Evolutionary conservation across 2,113 vertebrate species (phyloP), one percentile per base, ranked within the genome.

Genomic region (Catagonus wagneri): DNA sequence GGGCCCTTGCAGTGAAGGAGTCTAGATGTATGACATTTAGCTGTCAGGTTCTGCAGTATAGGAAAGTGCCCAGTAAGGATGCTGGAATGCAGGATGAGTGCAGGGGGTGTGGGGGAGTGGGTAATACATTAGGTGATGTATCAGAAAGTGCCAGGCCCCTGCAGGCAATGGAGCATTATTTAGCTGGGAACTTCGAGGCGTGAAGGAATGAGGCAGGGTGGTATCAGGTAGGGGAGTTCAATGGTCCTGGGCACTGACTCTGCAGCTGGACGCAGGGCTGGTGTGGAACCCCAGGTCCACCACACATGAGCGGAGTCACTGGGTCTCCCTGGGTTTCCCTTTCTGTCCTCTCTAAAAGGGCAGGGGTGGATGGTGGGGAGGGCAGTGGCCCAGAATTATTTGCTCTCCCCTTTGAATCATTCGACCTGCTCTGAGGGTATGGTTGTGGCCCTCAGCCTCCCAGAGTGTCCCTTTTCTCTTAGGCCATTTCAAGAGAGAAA

Each of bases 101-200:
- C 14, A 3, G 13, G 69, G 54, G 27, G 0, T 0, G 16, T 44
- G 68, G 16, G 17, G 17, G 68, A n/a, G 12, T 3, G 3, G 11
- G 66, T 56, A 61, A 85, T 54, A 71, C 63, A 52, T 74, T 44
- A 83, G 34, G 34, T 36, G 80, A 36, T 23, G 10, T 17, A 50
- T 52, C 85, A 75, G 44, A 58, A 92, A 91, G 50, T 2, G 7
- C 74, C 74, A 68, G 75, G 10, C 23, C 63, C 56, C 60, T 32
- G 32, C 68, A 22, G 69, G n/a, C 17, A 71, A 11, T 11, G 50
- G n/a, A 76, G 27, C 20, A 1, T 4, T 79, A 11, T 12, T 44
- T 61, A 3, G 36, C 19, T 9, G 16, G 23, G 52, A 50, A 19
- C 58, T 61, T n/a, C 36, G 6, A 63, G 56, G 29, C 56, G 22